Evolutionary conservation across 2,888 invertebrate genomes (phyloP).

Genomic region (Furcula furcula): DNA sequence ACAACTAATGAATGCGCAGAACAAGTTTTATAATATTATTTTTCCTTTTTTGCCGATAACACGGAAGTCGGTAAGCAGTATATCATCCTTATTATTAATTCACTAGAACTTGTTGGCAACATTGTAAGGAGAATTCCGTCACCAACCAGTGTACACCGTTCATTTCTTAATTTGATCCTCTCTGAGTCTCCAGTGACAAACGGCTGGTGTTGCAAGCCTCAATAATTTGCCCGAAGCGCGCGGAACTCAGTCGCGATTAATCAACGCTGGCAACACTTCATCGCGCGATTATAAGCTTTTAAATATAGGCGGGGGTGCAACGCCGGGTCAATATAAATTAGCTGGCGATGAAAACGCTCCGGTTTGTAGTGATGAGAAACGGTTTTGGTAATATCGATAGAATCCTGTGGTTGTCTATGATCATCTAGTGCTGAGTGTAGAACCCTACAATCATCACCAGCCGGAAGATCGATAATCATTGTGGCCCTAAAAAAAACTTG

Average conservation of each 20-base stretch:
- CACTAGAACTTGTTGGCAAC: background rate
- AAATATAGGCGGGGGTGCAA: slow-evolving; percentile 68
- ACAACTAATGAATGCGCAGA: background rate
- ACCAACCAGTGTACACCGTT: slow-evolving; percentile 16
- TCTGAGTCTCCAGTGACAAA: slow-evolving; percentile 32
- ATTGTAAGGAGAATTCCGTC: background rate
- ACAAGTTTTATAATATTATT: background rate
- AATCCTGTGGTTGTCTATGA: too few species aligned
- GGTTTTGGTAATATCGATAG: background rate
- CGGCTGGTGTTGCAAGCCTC: slow-evolving; percentile 27
- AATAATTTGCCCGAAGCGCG: slow-evolving; percentile 43
- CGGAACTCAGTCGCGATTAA: slow-evolving; percentile 62
- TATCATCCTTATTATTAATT: background rate
- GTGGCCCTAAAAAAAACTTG: too few species aligned
- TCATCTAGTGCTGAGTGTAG: too few species aligned
- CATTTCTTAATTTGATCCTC: slow-evolving; percentile 37
- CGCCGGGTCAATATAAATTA: slow-evolving; percentile 71
- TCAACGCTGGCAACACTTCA: slow-evolving; percentile 72
- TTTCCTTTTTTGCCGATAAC: background rate
- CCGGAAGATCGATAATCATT: too few species aligned
- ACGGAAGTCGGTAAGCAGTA: background rate
- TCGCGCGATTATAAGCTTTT: slow-evolving; percentile 79
- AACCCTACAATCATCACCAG: too few species aligned
- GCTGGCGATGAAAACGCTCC: slow-evolving; percentile 65
- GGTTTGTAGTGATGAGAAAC: slow-evolving; percentile 35